Base-by-base conservation (phyloP, 2,888 invertebrate species). In the Philereme vetulata region DNA sequence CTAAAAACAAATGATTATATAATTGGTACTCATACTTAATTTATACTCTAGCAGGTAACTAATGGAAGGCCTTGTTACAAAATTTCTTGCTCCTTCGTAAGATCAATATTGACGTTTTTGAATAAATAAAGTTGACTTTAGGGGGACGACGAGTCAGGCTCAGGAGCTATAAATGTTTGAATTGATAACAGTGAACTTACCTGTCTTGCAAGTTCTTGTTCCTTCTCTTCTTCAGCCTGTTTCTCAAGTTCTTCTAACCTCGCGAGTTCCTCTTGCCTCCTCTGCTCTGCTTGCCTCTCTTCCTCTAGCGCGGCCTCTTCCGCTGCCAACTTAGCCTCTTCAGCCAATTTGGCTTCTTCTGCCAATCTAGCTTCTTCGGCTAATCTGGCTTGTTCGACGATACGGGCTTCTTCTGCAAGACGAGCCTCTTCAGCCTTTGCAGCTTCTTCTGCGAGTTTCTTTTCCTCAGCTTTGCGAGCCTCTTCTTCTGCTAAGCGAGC, bases 121-220 rank as follows among this genome's bases (percentile, higher is more conserved):
- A n/a, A n/a, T n/a, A n/a, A n/a, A n/a, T n/a, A n/a, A n/a, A n/a
- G n/a, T n/a, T n/a, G n/a, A n/a, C n/a, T n/a, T n/a, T n/a, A n/a
- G n/a, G n/a, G n/a, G n/a, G n/a, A n/a, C n/a, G n/a, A n/a, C n/a
- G n/a, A n/a, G n/a, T n/a, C n/a, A n/a, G n/a, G n/a, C n/a, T n/a
- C n/a, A n/a, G n/a, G n/a, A n/a, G n/a, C n/a, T 21, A 21, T 21
- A 21, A 21, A 21, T 21, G 21, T 21, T 21, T 21, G 21, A 11
- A 10, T 42, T 42, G 4, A 48, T 47, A 34, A 9, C 10, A 47
- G 5, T 44, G 21, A 7, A 68, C 42, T 62, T 74, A 92, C 92
- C 87, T 95, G 95, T 74, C 95, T 90, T 51, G 95, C 95, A 67
- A 95, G 91, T 76, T 95, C 95, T 5, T 88, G 94, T 84, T 95